phyloP scores from a whole-genome alignment of 2,113 vertebrate species.

The Aptenodytes patagonicus region DNA sequence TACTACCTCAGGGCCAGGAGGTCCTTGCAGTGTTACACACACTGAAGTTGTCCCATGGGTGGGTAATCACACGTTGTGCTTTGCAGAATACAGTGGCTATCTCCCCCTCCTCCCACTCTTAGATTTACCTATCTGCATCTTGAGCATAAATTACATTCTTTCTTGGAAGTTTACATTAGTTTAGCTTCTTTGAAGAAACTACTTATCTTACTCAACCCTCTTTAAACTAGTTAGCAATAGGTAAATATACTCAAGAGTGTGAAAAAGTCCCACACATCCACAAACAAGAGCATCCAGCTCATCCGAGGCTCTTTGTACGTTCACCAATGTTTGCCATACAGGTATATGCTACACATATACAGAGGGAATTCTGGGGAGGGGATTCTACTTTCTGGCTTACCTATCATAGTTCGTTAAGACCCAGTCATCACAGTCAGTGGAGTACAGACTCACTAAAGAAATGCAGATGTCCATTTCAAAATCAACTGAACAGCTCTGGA shows the following conservation, averaged over 20 bases:
- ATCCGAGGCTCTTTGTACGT: not conserved
- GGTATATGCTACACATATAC: not conserved
- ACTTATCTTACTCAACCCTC: not conserved
- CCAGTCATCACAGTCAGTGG: not conserved
- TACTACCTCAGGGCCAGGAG: not conserved
- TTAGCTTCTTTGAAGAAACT: not conserved
- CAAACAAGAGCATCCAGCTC: not conserved
- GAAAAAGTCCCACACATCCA: not conserved
- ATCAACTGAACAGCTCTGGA: not conserved
- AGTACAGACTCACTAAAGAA: not conserved
- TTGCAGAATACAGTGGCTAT: not conserved
- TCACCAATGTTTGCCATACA: accelerated
- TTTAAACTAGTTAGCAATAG: not conserved
- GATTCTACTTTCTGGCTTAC: not conserved
- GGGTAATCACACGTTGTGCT: not conserved
- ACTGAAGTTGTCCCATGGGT: not conserved
- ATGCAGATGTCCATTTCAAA: not conserved
- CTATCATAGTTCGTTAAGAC: not conserved
- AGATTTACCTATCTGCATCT: not conserved
- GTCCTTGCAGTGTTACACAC: not conserved
- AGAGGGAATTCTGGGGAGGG: not conserved
- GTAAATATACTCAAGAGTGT: not conserved
- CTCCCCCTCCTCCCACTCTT: not conserved
- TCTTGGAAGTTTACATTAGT: not conserved
- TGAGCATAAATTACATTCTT: not conserved